Base-by-base conservation (phyloP, 2,888 invertebrate genomes). In the Campaea margaritaria region DNA sequence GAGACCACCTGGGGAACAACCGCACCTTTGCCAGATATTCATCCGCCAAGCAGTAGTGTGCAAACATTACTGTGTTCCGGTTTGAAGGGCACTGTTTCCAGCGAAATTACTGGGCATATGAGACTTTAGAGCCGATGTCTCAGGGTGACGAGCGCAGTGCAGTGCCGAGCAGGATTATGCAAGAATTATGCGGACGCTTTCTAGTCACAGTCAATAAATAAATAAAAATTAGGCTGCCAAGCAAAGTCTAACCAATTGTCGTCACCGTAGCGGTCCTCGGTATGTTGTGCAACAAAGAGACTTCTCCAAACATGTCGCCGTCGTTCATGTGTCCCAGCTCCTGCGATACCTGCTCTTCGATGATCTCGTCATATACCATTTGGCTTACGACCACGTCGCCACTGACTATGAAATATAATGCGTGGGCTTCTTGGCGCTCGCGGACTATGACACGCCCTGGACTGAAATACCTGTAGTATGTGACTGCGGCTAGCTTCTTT, bases 271-370 rank as follows among this genome's bases (percentile, higher is more conserved):
- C 94, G 8, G 94, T 93, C 74, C 95, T 90, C 5, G 92, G 91
- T 44, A 94, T 93, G 21, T 91, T 91, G 68, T 95, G 94, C 51
- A 95, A 76, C 39, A 95, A 78, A 0, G 95, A 94, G 12, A 95
- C 93, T 81, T 95, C 95, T 0, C 95, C 96, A 69, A 95, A 95
- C 90, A 94, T 93, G 53, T 94, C 94, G 0, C 95, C 95, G 0
- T 93, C 65, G 21, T 89, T 89, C 82, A 95, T 89, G 0, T 75
- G 76, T 4, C 93, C 94, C 9, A 94, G 82, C 13, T 93, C 92
- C 14, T 88, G 82, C 0, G 89, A 89, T 0, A 91, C 75, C 45
- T 83, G 70, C 70, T 90, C 79, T 14, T 93, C 86, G 0, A 93
- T 73, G 16, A 93, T 73, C 54, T 91, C 90, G 66, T 95, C 95